Evolutionary conservation across 1,140 invertebrate species (phyloP).

Genomic region (Proales similis): DNA sequence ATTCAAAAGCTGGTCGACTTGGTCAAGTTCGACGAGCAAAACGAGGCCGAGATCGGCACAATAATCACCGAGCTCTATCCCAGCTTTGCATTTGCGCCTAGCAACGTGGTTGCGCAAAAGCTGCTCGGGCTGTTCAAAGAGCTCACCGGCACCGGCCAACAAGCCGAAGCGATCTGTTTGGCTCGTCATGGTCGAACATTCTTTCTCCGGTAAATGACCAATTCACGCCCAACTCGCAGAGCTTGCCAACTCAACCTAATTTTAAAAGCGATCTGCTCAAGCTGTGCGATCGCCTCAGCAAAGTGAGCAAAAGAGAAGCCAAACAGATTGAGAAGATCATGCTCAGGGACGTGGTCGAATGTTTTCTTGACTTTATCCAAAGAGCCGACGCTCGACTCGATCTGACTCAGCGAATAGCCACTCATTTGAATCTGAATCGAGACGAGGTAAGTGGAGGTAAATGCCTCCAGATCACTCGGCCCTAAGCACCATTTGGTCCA

Average conservation of each 20-base stretch:
- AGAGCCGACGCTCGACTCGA: not conserved
- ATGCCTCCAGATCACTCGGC: too few species aligned
- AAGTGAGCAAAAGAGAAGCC: not conserved
- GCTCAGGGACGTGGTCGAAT: slow-evolving; percentile 20
- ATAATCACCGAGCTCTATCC: slow-evolving; percentile 12
- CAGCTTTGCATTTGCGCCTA: not conserved
- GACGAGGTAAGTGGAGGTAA: not conserved
- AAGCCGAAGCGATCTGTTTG: too few species aligned
- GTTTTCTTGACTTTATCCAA: slow-evolving; percentile 9
- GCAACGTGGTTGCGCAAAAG: not conserved
- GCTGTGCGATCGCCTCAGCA: slow-evolving; percentile 6
- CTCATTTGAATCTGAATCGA: slow-evolving; percentile 5
- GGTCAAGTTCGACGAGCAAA: not conserved
- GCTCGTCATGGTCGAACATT: too few species aligned
- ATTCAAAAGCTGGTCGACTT: slow-evolving; percentile 11
- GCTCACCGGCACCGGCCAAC: too few species aligned
- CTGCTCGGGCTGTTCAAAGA: slow-evolving; percentile 7
- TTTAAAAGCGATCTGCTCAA: slow-evolving; percentile 22
- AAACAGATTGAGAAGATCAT: not conserved
- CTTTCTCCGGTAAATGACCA: too few species aligned
- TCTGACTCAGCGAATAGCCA: not conserved
- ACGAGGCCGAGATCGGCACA: slow-evolving; percentile 1
- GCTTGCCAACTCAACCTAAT: too few species aligned
- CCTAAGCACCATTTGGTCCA: too few species aligned
- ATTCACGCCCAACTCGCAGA: too few species aligned